These are phyloP conservation scores for Eufriesea mexicana DNA, from an alignment of 1,140 invertebrate species.

Conservation along the genomic window DNA sequence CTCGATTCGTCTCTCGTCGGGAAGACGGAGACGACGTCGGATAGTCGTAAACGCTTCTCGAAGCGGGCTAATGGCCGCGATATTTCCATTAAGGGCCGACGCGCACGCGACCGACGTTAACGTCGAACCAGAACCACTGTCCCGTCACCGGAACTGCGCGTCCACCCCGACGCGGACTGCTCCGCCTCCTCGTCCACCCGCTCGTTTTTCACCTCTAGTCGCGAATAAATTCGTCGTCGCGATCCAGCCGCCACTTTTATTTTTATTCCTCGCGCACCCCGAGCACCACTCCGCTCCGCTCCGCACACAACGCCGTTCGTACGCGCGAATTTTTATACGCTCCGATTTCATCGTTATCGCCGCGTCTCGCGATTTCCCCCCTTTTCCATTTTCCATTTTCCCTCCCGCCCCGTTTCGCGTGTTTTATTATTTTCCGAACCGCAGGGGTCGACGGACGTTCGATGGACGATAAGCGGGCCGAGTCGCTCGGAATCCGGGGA, in stretches of 20 bases:
- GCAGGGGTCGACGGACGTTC: neutral
- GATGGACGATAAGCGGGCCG: neutral
- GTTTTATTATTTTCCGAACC: neutral
- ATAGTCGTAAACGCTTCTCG: too few species aligned
- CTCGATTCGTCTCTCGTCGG: too few species aligned
- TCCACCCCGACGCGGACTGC: neutral
- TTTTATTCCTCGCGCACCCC: neutral
- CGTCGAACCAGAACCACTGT: too few species aligned
- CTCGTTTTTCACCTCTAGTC: neutral
- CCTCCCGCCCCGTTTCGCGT: accelerated
- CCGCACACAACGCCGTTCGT: neutral
- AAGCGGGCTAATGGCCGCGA: too few species aligned
- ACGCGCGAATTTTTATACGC: neutral
- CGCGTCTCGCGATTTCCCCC: neutral
- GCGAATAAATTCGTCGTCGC: neutral
- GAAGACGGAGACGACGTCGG: too few species aligned
- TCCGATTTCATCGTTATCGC: conserved; percentile 2
- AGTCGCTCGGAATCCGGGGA: neutral
- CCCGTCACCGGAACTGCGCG: too few species aligned
- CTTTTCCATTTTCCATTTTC: neutral
- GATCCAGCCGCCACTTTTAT: neutral
- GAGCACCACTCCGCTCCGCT: too few species aligned
- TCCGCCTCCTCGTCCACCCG: neutral
- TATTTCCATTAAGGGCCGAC: too few species aligned
- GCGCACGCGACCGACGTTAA: too few species aligned